Evolutionary conservation across 2,888 invertebrate genomes (phyloP).

Genomic region (Leptinotarsa juncta): DNA sequence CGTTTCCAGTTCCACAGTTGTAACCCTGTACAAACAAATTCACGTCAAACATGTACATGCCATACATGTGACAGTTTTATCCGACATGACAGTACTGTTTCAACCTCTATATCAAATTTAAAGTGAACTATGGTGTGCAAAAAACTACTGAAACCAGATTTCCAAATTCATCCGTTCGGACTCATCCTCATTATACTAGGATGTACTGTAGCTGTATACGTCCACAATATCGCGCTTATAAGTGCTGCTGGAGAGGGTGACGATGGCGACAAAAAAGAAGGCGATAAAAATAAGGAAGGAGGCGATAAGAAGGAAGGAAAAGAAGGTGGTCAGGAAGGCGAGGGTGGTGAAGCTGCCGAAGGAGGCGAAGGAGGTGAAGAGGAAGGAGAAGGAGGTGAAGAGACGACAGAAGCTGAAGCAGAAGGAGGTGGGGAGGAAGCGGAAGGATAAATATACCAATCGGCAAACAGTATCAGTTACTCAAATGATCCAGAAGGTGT

Average conservation of each 20-base stretch:
- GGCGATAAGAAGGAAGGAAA: not conserved
- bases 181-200: slow-evolving; percentile 38
- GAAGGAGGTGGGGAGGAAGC: slow-evolving; percentile 23
- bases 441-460: not conserved
- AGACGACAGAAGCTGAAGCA: slow-evolving; percentile 18
- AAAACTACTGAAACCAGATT: slow-evolving; percentile 9
- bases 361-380: not conserved
- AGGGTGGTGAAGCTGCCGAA: not conserved
- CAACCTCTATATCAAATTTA: not conserved
- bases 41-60: not conserved
- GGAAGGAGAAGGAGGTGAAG: not conserved
- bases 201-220: slow-evolving; percentile 34
- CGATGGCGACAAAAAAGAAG: slow-evolving; percentile 21
- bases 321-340: not conserved
- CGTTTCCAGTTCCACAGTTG: too few relatives aligned
- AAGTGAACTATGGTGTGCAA: slow-evolving; percentile 21
- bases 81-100: not conserved
- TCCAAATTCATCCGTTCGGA: slow-evolving; percentile 31
- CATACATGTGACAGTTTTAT: not conserved
- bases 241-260: slow-evolving; percentile 29
- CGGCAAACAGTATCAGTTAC: not conserved
- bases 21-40: not conserved
- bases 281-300: not conserved
- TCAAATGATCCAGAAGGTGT: not conserved
- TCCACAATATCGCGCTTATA: slow-evolving; percentile 37